These are phyloP conservation scores for Amorpha juglandis DNA, from an alignment of 2,888 invertebrate species.

Conservation along the genomic window DNA sequence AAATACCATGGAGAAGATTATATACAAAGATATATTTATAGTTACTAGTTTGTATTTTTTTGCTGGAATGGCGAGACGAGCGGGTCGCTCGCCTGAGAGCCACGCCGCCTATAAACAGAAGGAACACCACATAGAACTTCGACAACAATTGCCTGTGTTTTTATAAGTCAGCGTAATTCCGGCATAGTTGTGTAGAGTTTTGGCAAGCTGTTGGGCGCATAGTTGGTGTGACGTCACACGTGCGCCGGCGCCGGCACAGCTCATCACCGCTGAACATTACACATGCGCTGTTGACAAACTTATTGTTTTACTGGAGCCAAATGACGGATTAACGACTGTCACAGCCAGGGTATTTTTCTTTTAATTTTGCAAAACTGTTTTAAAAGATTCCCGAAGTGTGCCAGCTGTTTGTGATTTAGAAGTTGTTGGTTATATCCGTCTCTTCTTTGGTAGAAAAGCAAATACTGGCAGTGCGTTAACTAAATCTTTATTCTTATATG, in stretches of 20 bases:
- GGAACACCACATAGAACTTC: too few relatives aligned
- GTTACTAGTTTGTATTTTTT: too few relatives aligned
- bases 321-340: conserved; percentile 4
- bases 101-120: too few relatives aligned
- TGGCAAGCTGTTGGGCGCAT: conserved; percentile 44
- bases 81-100: too few relatives aligned
- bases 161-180: conserved; percentile 19
- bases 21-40: too few relatives aligned
- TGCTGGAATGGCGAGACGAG: too few relatives aligned
- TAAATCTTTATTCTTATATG: not conserved
- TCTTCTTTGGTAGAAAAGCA: not conserved
- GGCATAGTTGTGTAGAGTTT: conserved; percentile 32
- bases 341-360: not conserved
- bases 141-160: not conserved
- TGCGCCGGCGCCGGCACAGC: conserved; percentile 3
- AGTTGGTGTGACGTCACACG: conserved; percentile 36
- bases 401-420: conserved; percentile 7
- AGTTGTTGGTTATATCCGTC: not conserved
- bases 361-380: not conserved
- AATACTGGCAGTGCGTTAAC: too few relatives aligned
- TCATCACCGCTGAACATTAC: conserved; percentile 2
- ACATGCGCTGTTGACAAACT: conserved; percentile 9
- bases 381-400: not conserved
- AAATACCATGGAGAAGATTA: too few relatives aligned
- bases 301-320: conserved; percentile 16